Evolutionary conservation across 2,888 invertebrate genomes (phyloP), one percentile per base, ranked within the genome.

Genomic region (Papilio gigon): DNA sequence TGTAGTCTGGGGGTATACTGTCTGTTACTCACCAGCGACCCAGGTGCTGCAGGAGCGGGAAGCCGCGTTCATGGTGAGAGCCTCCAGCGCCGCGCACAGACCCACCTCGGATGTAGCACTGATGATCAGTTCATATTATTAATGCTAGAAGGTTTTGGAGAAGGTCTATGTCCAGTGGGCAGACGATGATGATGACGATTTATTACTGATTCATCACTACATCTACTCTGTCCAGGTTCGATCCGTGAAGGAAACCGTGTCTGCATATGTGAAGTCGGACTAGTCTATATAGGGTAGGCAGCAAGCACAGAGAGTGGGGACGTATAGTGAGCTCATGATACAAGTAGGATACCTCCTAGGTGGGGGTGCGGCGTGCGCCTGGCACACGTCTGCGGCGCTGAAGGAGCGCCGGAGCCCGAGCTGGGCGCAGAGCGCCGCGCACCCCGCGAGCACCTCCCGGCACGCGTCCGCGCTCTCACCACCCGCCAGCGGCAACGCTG

Each of bases 361-460:
- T 1, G 78, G 75, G 2, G 78, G 75, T 61, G 33, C 67, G 25
- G 42, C 66, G 8, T 33, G 69, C 47, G 62, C 73, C 22, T 71
- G 70, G 37, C 72, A 71, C 20, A 97, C 95, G 80, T 97, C 97
- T 33, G 95, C 95, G 0, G 96, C 96, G 78, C 96, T 97, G 89
- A 97, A 97, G 77, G 96, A 96, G 77, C 96, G 94, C 60, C 96
- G 95, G n/a, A 97, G 93, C 1, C 97, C 97, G 0, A 97, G 89
- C 63, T 95, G 96, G 0, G 96, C 95, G 60, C 96, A 96, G 30
- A 97, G 92, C 8, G 95, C 95, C 0, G 96, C 96, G 82, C 97
- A 97, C 68, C 95, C 96, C 33, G 95, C 94, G 71, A 97, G 95
- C 75, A 96, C 87, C 78, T 96, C 96, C 67, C 95, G 95, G 80